Percentiles rank a stretch among this genome's conserved stretches.
Evolutionary conservation across 2,797 vertebrate species (phyloP).

Genomic region (Galagoides demidoff): DNA sequence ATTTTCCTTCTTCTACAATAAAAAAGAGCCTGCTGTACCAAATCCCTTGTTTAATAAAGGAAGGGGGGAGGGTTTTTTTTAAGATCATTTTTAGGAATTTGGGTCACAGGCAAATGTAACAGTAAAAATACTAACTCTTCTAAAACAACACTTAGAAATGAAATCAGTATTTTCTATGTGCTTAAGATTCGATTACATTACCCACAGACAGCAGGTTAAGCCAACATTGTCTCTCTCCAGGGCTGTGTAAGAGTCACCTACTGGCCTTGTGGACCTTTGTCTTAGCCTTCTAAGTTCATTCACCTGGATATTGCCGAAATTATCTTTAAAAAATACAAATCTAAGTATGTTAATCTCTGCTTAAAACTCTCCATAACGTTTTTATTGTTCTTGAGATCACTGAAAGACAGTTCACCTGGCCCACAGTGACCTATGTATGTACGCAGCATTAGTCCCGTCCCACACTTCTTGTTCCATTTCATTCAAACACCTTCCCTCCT

Average conservation of each 20-base stretch:
- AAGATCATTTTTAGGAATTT: conserved; percentile 6
- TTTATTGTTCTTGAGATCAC: background rate
- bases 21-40: conserved; percentile 3
- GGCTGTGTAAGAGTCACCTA: background rate
- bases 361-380: conserved; percentile 13
- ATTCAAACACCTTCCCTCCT: background rate
- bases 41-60: conserved; percentile 60
- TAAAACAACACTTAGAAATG: conserved; percentile 18
- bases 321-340: background rate
- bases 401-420: background rate
- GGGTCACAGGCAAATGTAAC: conserved; percentile 30
- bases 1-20: conserved; percentile 21
- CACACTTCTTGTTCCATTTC: background rate
- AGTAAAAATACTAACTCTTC: background rate
- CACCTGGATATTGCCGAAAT: background rate
- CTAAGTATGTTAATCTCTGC: background rate
- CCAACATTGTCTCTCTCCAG: background rate
- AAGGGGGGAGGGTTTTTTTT: background rate
- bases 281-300: background rate
- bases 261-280: background rate
- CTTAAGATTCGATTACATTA: background rate
- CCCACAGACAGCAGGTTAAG: background rate
- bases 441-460: background rate
- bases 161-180: background rate
- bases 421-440: background rate